Percentiles rank a stretch among this genome's conserved stretches.
These are phyloP conservation scores for Peromyscus polionotus DNA, from an alignment of 2,113 vertebrate genomes.

Conservation along the genomic window DNA sequence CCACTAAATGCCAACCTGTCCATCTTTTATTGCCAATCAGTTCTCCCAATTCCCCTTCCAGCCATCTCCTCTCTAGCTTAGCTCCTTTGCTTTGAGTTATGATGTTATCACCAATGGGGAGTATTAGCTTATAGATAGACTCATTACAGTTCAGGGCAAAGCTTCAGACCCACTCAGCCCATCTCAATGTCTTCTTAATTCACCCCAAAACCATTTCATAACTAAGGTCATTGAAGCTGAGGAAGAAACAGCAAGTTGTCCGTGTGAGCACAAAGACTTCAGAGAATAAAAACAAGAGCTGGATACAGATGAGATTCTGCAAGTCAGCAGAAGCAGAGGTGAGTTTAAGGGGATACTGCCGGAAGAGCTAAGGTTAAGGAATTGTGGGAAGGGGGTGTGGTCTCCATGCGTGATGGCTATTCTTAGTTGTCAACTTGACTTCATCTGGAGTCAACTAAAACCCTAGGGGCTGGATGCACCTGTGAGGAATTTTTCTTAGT, in stretches of 20 bases:
- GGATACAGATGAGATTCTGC: neutral
- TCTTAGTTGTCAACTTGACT: neutral
- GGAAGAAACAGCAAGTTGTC: neutral
- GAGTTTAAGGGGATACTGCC: neutral
- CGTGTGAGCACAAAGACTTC: neutral
- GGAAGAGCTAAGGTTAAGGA: neutral
- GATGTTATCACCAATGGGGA: neutral
- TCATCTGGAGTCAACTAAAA: neutral
- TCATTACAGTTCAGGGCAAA: constrained; percentile 24
- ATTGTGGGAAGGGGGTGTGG: neutral
- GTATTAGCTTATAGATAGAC: neutral
- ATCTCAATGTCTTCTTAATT: constrained; percentile 24
- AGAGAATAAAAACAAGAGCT: constrained; percentile 10
- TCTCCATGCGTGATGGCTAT: neutral
- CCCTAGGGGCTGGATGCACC: neutral
- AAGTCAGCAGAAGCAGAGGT: neutral
- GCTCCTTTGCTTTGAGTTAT: constrained; percentile 18
- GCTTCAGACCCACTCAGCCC: neutral
- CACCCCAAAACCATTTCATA: constrained; percentile 27
- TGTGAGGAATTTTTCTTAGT: neutral
- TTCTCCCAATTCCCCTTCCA: constrained; percentile 51
- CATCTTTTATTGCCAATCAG: neutral
- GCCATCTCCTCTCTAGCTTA: neutral
- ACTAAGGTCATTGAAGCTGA: constrained; percentile 25
- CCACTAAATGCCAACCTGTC: neutral